Percentiles rank a stretch among this genome's conserved stretches.
Conservation (phyloP, 2,113 vertebrate genomes). For the Pyrgilauda ruficollis region DNA sequence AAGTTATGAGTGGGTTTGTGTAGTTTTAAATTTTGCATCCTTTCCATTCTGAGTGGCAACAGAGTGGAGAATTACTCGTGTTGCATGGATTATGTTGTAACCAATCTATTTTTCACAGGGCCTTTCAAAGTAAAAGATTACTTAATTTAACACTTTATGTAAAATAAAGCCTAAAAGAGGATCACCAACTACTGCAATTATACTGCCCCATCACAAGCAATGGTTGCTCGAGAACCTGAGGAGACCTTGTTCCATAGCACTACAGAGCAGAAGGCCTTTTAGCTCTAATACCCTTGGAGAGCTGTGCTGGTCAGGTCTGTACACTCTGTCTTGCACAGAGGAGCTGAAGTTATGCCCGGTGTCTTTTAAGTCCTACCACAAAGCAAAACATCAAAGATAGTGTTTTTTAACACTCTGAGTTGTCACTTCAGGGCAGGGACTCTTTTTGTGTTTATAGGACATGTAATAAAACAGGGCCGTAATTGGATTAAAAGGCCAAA, state of each 20-base stretch:
- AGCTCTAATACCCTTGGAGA: not conserved
- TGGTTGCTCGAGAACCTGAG: not conserved
- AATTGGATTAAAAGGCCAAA: not conserved
- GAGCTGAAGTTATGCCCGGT: not conserved
- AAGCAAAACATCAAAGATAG: not conserved
- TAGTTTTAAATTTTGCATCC: not conserved
- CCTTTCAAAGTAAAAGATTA: not conserved
- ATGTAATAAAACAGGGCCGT: not conserved
- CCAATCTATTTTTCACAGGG: not conserved
- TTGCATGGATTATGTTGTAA: not conserved
- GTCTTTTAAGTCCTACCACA: not conserved
- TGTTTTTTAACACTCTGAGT: not conserved
- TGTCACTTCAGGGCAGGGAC: not conserved
- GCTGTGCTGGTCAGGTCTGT: not conserved
- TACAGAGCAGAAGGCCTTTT: not conserved
- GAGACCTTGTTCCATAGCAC: not conserved
- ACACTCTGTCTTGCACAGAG: not conserved
- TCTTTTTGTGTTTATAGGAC: not conserved
- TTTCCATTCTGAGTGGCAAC: not conserved
- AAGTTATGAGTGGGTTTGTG: not conserved
- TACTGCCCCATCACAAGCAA: not conserved
- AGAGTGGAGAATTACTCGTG: not conserved
- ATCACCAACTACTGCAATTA: not conserved
- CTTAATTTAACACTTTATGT: not conserved
- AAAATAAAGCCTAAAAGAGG: not conserved